These are phyloP conservation scores for Priocnemis perturbator DNA, from an alignment of 2,888 invertebrate species.

Conservation along the genomic window DNA sequence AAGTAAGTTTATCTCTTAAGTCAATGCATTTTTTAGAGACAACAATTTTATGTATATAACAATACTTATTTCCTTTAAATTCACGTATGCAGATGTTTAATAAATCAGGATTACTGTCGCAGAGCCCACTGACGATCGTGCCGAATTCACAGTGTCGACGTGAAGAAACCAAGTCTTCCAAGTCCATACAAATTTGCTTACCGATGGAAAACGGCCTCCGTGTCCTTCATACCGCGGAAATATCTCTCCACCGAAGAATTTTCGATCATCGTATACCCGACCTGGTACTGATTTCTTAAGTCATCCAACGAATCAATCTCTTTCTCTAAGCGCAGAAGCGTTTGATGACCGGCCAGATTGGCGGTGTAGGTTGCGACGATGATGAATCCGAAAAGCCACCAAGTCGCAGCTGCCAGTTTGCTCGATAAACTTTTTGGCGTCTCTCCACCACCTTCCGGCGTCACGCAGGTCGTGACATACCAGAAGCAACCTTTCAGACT, in stretches of 20 bases:
- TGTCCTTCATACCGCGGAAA: constrained; percentile 96
- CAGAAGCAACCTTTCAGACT: constrained; percentile 97
- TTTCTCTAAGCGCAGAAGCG: constrained; percentile 93
- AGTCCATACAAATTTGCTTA: too few relatives aligned
- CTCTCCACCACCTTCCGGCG: constrained; percentile 96
- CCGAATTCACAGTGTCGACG: too few relatives aligned
- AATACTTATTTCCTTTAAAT: too few relatives aligned
- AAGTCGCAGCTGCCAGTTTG: constrained; percentile 95
- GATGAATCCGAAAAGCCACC: constrained; percentile 99
- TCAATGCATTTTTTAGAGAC: too few relatives aligned
- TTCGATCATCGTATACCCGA: constrained; percentile 94
- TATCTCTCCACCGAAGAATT: constrained; percentile 94
- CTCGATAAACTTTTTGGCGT: constrained; percentile 98
- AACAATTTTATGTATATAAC: too few relatives aligned
- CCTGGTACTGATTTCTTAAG: constrained; percentile 96
- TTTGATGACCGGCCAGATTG: constrained; percentile 97
- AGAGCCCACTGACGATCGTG: too few relatives aligned
- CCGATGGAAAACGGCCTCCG: constrained; percentile 96
- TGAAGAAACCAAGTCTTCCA: too few relatives aligned
- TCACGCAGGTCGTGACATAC: constrained; percentile 99
- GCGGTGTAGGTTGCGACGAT: constrained; percentile 99
- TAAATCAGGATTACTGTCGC: too few relatives aligned
- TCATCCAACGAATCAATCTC: constrained; percentile 96
- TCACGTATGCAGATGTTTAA: too few relatives aligned
- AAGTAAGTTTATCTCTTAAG: too few relatives aligned